These are phyloP conservation scores for Onychomys arenicola DNA, from an alignment of 2,797 vertebrate species.

Conservation along the genomic window DNA sequence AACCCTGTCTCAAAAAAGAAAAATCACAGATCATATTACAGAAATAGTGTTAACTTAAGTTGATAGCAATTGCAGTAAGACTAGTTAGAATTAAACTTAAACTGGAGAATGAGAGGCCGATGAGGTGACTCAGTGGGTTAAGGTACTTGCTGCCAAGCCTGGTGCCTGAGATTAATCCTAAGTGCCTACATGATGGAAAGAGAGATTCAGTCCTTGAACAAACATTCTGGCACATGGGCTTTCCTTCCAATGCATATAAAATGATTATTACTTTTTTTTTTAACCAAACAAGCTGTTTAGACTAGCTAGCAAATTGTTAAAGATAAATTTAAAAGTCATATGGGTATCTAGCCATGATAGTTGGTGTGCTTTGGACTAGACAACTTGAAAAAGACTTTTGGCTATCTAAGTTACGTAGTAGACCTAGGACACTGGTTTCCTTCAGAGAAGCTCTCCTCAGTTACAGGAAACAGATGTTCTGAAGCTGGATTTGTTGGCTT, in stretches of 20 bases:
- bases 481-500: slow-evolving; percentile 36
- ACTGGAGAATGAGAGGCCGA: not conserved
- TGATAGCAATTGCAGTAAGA: not conserved
- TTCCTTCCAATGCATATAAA: not conserved
- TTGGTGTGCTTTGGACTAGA: not conserved
- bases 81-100: not conserved
- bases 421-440: slow-evolving; percentile 44
- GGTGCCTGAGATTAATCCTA: not conserved
- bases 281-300: slow-evolving; percentile 1
- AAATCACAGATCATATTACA: not conserved
- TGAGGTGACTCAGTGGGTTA: not conserved
- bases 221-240: too few species aligned
- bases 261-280: not conserved
- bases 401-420: slow-evolving; percentile 39
- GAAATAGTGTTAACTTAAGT: not conserved
- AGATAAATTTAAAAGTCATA: slow-evolving; percentile 36
- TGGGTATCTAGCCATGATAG: not conserved
- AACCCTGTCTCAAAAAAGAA: not conserved
- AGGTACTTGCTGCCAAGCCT: not conserved
- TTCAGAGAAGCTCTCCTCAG: slow-evolving; percentile 40
- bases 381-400: slow-evolving; percentile 39
- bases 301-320: not conserved
- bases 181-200: not conserved
- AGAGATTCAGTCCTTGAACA: not conserved
- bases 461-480: slow-evolving; percentile 57